Conservation (phyloP, 2,113 vertebrate species). For the Chaetodon trifascialis region DNA sequence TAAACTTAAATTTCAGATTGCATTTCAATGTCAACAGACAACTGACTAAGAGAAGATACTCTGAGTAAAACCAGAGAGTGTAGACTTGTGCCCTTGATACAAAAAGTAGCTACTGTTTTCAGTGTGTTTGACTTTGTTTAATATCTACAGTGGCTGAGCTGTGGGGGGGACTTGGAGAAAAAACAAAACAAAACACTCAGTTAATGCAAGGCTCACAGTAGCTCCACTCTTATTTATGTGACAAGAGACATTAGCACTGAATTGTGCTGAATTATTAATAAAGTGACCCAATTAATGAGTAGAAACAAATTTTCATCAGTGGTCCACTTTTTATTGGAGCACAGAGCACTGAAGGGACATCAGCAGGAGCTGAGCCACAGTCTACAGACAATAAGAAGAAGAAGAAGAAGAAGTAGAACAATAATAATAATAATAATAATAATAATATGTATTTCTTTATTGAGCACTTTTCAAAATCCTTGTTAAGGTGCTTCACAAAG, state of each 20-base stretch:
- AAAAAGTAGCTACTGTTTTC: not conserved
- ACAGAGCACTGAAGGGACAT: slow-evolving; percentile 2
- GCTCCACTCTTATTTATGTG: slow-evolving; percentile 21
- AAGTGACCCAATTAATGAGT: slow-evolving; percentile 50
- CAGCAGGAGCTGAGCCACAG: not conserved
- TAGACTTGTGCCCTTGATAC: not conserved
- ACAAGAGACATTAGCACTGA: slow-evolving; percentile 21
- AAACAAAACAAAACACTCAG: not conserved
- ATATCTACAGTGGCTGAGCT: not conserved
- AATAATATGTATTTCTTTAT: too few species aligned
- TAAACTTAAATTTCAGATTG: not conserved
- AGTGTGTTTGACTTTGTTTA: slow-evolving; percentile 6
- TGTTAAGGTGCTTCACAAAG: too few species aligned
- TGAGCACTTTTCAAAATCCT: too few species aligned
- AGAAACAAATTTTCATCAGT: slow-evolving; percentile 25
- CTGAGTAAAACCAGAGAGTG: not conserved
- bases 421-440: too few species aligned
- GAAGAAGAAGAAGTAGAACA: too few species aligned
- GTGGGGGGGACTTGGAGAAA: not conserved
- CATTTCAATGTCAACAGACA: not conserved
- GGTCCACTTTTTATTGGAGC: slow-evolving; percentile 35
- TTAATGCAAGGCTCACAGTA: not conserved
- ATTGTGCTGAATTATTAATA: slow-evolving; percentile 56
- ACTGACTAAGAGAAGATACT: not conserved
- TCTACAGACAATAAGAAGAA: not conserved